Evolutionary conservation across 2,888 invertebrate genomes (phyloP).

Genomic region (Tipula vernalis): DNA sequence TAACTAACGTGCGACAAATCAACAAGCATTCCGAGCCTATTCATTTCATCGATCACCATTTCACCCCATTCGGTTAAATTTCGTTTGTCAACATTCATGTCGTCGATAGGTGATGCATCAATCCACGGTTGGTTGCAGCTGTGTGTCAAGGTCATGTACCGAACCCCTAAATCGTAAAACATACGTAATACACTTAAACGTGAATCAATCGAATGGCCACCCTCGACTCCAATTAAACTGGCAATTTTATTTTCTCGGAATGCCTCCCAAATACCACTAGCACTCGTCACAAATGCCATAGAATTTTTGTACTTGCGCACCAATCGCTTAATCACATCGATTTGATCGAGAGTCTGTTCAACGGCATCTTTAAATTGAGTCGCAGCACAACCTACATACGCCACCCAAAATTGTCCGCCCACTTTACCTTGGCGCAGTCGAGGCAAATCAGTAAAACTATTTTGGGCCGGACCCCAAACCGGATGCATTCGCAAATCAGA

Average conservation of each 20-base stretch:
- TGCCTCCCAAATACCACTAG: constrained; percentile 35
- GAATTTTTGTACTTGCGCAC: constrained; percentile 34
- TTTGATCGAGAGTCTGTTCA: constrained; percentile 43
- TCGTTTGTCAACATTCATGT: not conserved
- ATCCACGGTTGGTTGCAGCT: constrained; percentile 48
- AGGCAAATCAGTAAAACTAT: constrained; percentile 41
- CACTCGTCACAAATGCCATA: constrained; percentile 31
- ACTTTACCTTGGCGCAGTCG: constrained; percentile 39
- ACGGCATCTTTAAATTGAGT: constrained; percentile 43
- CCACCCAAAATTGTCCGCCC: constrained; percentile 50
- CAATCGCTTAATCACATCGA: constrained; percentile 46
- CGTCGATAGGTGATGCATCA: constrained; percentile 14
- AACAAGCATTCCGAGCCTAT: constrained; percentile 49
- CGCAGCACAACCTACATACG: constrained; percentile 39
- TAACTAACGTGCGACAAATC: constrained; percentile 47
- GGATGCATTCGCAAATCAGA: constrained; percentile 30
- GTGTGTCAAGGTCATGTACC: constrained; percentile 50
- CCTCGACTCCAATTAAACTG: constrained; percentile 46
- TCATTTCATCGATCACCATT: constrained; percentile 46
- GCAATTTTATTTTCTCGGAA: constrained; percentile 40
- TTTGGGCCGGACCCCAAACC: constrained; percentile 29
- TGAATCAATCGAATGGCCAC: constrained; percentile 47
- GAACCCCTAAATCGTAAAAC: constrained; percentile 44
- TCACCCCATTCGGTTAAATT: constrained; percentile 15
- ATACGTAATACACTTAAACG: constrained; percentile 42